These are phyloP conservation scores for Leistus spinibarbis DNA, from an alignment of 2,888 invertebrate genomes.

Conservation along the genomic window DNA sequence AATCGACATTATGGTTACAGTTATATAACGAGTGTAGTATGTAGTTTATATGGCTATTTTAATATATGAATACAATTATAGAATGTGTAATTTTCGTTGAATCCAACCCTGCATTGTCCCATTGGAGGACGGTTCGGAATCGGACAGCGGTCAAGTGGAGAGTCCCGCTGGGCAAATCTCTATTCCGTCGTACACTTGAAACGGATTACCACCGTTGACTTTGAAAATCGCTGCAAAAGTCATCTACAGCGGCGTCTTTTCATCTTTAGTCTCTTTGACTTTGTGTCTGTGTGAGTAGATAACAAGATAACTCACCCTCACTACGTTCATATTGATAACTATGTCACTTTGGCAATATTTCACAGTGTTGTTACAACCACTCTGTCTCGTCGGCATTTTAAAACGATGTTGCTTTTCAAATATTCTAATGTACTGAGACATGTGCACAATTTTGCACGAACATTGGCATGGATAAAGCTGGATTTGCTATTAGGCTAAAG, in stretches of 20 bases:
- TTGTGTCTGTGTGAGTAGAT: too few relatives aligned
- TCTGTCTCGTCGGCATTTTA: background rate
- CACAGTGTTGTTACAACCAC: background rate
- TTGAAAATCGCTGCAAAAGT: slow-evolving; percentile 4
- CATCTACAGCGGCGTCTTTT: background rate
- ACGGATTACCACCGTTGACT: slow-evolving; percentile 11
- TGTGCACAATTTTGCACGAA: background rate
- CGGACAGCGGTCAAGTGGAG: slow-evolving; percentile 1
- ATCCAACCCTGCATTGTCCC: background rate
- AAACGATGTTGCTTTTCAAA: background rate
- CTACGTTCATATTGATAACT: background rate
- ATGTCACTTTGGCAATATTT: slow-evolving; percentile 3
- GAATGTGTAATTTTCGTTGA: background rate
- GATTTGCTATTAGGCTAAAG: too few relatives aligned
- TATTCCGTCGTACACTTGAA: slow-evolving; percentile 5
- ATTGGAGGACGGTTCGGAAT: background rate
- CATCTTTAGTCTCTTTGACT: background rate
- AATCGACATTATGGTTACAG: too few relatives aligned
- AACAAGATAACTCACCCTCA: background rate
- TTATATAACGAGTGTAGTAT: too few relatives aligned
- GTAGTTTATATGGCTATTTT: background rate
- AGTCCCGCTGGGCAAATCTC: slow-evolving; percentile 1
- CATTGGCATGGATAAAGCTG: too few relatives aligned
- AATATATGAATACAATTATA: too few relatives aligned
- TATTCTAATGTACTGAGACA: background rate